Conservation (phyloP, 1,140 invertebrate species). For the Pogonomyrmex barbatus region DNA sequence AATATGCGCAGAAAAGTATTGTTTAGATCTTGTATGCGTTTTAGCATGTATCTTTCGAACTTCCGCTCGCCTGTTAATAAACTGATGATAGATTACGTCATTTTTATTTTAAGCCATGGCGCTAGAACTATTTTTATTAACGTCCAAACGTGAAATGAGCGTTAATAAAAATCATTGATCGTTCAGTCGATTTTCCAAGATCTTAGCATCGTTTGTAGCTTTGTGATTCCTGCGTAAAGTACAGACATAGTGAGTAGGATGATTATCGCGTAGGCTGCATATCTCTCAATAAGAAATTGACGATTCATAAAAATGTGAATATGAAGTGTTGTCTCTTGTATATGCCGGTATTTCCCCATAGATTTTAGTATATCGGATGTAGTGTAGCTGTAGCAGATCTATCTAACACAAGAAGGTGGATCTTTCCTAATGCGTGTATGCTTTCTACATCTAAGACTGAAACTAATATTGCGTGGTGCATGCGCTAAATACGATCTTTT, state of each 20-base stretch:
- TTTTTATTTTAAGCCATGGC: conserved; percentile 29
- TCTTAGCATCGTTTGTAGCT: background rate
- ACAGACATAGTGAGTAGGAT: background rate
- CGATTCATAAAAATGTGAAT: conserved; percentile 12
- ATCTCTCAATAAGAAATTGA: conserved; percentile 38
- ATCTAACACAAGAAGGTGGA: conserved; percentile 19
- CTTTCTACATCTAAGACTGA: conserved; percentile 56
- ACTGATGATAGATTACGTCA: conserved; percentile 41
- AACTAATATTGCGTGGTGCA: background rate
- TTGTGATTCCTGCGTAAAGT: background rate
- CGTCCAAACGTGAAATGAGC: background rate
- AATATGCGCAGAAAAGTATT: conserved; percentile 31
- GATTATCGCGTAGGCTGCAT: conserved; percentile 25
- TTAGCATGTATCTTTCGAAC: conserved; percentile 34
- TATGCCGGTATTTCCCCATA: background rate
- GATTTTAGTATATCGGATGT: conserved; percentile 14
- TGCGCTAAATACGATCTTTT: background rate
- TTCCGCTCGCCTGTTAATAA: conserved; percentile 49
- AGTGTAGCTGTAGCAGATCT: background rate
- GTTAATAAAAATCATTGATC: background rate
- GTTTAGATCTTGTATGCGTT: conserved; percentile 42
- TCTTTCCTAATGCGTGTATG: conserved; percentile 16
- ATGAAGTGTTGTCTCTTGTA: background rate
- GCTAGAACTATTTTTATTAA: background rate
- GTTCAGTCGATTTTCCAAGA: conserved; percentile 12